Base-by-base conservation (phyloP, 2,797 vertebrate genomes). In the Hippopotamyrus pictus region DNA sequence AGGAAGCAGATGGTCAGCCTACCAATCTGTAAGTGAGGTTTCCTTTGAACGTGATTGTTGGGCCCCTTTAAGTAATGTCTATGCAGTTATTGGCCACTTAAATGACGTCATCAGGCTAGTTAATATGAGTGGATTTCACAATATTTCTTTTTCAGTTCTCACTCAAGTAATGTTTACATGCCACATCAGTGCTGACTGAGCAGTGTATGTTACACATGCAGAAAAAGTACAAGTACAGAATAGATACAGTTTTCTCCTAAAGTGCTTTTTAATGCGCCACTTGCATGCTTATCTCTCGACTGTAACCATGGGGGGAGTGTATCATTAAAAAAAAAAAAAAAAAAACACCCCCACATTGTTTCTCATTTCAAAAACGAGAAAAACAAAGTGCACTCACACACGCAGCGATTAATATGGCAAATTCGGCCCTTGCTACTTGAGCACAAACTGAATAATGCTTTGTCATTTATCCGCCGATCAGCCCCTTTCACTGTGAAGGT, bases 401-500 rank as follows among this genome's bases (percentile, higher is more conserved):
- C 3, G 19, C 53, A 82, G 73, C n/a, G 37, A 85, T 86, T 85
- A 41, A 88, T 51, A 37, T 69, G 44, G 62, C 37, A 25, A 46
- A 69, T 41, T 59, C 19, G 14, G 54, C n/a, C 4, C 76, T 59
- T 89, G 48, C 46, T 54, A 3, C 84, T 59, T 22, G 29, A 48
- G 83, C 37, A 54, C 33, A 73, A n/a, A 89, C 46, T 57, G 62
- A 44, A 89, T 93, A 92, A 89, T 95, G 92, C 92, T 92, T 85
- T 91, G 19, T 92, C 91, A 91, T 94, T 92, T 90, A 50, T 89
- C 91, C 86, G 90, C 90, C 57, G 89, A 91, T 94, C 91, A 90
- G 93, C 90, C 88, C n/a, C 85, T 88, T 88, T 93, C 91, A 91
- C 90, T 88, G 11, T 88, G 95, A 96, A 96, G 94, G 95, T 95